Percentiles rank a stretch among this genome's conserved stretches.
Evolutionary conservation across 2,888 invertebrate species (phyloP).

Genomic region (Catocala nupta): DNA sequence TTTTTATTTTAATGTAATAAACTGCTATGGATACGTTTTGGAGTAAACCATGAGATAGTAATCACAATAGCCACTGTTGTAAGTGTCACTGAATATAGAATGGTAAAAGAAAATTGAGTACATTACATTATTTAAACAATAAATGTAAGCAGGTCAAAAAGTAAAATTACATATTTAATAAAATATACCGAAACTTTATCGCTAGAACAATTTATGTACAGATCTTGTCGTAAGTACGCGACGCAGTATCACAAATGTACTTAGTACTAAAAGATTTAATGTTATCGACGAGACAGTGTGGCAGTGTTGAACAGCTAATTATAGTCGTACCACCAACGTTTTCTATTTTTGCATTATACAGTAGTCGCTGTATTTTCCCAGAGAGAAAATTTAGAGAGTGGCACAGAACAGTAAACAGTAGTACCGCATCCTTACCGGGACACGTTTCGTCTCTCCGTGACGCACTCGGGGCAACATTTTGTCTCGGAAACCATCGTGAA

Average conservation of each 20-base stretch:
- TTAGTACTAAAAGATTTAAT: constrained; percentile 18
- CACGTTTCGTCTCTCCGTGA: constrained; percentile 41
- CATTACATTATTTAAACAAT: no score
- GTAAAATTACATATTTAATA: no score
- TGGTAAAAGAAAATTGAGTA: no score
- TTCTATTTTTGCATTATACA: constrained; percentile 40
- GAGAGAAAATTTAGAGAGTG: constrained; percentile 25
- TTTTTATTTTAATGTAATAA: no score
- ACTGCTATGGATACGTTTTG: no score
- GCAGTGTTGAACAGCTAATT: constrained; percentile 31
- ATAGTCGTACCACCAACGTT: constrained; percentile 26
- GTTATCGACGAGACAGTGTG: constrained; percentile 24
- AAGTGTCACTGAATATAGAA: no score
- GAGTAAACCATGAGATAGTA: no score
- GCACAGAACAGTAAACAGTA: constrained; percentile 25
- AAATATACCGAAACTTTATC: no score
- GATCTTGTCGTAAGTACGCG: no score
- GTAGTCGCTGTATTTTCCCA: constrained; percentile 24
- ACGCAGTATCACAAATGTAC: constrained; percentile 20
- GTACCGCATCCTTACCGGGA: constrained; percentile 57
- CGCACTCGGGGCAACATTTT: constrained; percentile 64
- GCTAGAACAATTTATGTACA: no score
- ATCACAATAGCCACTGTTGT: no score
- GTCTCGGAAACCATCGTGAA: constrained; percentile 67
- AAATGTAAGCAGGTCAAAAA: no score